Percentiles rank a stretch among this genome's conserved stretches.
These are phyloP conservation scores for Lonchura striata DNA, from an alignment of 2,113 vertebrate species.

Conservation along the genomic window DNA sequence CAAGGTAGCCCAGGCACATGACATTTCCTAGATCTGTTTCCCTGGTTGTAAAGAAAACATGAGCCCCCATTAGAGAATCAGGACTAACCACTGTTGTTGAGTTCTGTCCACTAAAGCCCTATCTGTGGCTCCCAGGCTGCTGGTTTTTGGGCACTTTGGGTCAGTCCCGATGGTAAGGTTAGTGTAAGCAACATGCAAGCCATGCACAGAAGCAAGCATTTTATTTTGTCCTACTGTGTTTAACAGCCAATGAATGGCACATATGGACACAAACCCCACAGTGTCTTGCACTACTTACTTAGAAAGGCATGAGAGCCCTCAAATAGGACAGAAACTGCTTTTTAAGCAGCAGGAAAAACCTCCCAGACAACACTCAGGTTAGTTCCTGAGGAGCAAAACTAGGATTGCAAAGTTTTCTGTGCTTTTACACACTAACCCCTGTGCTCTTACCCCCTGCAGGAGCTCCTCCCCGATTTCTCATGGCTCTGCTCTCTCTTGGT, in stretches of 20 bases:
- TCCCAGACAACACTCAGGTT: neutral
- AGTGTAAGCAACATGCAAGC: neutral
- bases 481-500: neutral
- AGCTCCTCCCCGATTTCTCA: neutral
- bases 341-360: neutral
- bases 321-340: neutral
- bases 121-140: neutral
- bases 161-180: neutral
- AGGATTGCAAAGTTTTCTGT: neutral
- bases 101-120: neutral
- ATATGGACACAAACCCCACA: neutral
- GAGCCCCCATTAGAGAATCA: neutral
- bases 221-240: neutral
- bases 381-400: neutral
- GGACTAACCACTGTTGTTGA: neutral
- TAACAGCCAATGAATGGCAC: neutral
- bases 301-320: neutral
- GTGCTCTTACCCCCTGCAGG: accelerated
- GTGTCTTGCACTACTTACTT: neutral
- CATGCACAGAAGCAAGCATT: neutral
- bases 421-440: neutral
- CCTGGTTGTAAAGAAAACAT: neutral
- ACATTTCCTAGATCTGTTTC: neutral
- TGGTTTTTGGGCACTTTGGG: neutral
- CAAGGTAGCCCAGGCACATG: neutral